Conservation (phyloP, 2,113 vertebrate genomes). For the Triplophysa siluroides region DNA sequence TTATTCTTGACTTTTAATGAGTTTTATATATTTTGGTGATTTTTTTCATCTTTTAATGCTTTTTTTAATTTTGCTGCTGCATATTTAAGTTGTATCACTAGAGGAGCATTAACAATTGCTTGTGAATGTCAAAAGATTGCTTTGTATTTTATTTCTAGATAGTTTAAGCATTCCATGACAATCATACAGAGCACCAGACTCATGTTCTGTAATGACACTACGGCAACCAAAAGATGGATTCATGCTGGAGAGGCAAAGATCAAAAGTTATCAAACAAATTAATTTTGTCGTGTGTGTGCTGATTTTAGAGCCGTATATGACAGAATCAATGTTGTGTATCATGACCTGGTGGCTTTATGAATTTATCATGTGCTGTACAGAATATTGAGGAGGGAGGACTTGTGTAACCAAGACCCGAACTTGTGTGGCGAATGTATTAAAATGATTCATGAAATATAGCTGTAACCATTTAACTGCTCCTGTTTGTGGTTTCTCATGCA, state of each 20-base stretch:
- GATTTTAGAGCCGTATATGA: not conserved
- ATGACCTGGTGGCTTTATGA: not conserved
- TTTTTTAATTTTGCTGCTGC: not conserved
- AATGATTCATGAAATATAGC: constrained; percentile 76
- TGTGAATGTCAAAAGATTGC: not conserved
- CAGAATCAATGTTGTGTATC: constrained; percentile 2
- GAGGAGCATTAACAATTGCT: not conserved
- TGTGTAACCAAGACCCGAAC: constrained; percentile 56
- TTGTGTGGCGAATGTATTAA: constrained; percentile 63
- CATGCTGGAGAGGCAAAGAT: constrained; percentile 5
- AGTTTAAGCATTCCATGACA: not conserved
- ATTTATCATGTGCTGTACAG: not conserved
- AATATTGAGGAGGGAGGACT: constrained; percentile 12
- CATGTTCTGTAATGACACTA: not conserved
- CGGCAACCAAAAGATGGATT: not conserved
- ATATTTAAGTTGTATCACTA: not conserved
- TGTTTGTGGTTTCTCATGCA: constrained; percentile 12
- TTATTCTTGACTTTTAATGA: not conserved
- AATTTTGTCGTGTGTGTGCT: constrained; percentile 17
- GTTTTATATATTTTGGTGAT: not conserved
- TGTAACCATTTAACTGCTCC: constrained; percentile 64
- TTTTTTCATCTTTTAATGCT: not conserved
- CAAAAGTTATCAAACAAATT: not conserved
- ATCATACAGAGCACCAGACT: not conserved
- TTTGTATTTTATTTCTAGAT: not conserved